These are phyloP conservation scores for Apostichopus parvimensis DNA, from an alignment of 35 echinoderm and acorn worm species.

Conservation along the genomic window DNA sequence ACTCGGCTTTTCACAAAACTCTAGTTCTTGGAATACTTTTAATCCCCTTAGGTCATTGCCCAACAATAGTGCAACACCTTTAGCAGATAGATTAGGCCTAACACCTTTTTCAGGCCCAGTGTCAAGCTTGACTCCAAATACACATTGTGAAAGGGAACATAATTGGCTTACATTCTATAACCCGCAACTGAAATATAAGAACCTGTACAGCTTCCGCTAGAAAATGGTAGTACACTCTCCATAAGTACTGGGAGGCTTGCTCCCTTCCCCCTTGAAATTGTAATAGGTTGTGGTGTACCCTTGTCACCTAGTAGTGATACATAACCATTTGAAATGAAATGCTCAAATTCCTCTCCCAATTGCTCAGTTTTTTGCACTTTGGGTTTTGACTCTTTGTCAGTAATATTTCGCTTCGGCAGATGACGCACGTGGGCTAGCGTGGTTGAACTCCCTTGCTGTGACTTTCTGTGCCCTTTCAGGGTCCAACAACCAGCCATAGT, in stretches of 20 bases:
- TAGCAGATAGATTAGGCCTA: not conserved
- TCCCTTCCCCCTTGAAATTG: not conserved
- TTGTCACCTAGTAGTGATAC: conserved; percentile 2
- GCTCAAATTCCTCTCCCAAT: not conserved
- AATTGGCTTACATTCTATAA: not conserved
- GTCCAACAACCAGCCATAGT: not conserved
- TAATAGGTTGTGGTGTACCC: not conserved
- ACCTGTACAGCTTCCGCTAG: not conserved
- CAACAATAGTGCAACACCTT: not conserved
- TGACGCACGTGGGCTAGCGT: not conserved
- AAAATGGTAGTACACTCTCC: not conserved
- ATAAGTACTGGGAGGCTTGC: not conserved
- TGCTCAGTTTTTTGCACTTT: not conserved
- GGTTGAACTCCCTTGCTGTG: too few species aligned
- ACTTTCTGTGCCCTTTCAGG: too few species aligned
- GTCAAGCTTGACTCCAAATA: conserved; percentile 8
- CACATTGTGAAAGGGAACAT: conserved; percentile 11
- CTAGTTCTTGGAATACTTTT: not conserved
- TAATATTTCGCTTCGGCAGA: not conserved
- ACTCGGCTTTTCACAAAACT: not conserved
- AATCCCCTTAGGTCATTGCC: conserved; percentile 23
- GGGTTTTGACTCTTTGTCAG: not conserved
- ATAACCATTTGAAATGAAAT: not conserved
- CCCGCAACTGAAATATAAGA: not conserved
- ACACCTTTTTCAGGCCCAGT: not conserved